Conservation (phyloP, 1,140 invertebrate species). For the Aphelenchoides avenae region DNA sequence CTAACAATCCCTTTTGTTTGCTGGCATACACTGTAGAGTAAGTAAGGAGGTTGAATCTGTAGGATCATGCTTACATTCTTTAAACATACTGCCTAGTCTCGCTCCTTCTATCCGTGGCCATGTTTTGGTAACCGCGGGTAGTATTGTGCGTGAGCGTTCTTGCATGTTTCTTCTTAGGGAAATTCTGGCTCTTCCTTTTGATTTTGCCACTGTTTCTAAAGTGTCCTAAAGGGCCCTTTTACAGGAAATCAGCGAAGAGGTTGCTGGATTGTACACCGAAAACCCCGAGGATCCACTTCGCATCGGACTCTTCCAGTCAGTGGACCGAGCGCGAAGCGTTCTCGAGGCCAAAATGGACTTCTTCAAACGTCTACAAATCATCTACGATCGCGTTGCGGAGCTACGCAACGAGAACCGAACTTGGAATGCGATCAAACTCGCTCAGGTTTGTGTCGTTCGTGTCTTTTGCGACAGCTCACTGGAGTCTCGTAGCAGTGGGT, state of each 20-base stretch:
- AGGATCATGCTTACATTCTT: no score
- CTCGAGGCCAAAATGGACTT: conserved; percentile 35
- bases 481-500: neutral
- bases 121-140: no score
- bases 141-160: no score
- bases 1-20: no score
- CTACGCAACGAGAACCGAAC: conserved; percentile 17
- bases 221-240: no score
- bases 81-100: no score
- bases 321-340: conserved; percentile 14
- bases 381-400: conserved; percentile 23
- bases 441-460: conserved; percentile 15
- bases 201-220: no score
- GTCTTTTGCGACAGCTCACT: conserved; percentile 1
- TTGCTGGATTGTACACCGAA: conserved; percentile 1
- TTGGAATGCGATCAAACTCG: conserved; percentile 12
- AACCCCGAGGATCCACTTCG: conserved; percentile 3
- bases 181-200: no score
- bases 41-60: no score
- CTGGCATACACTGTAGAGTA: no score
- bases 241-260: conserved; percentile 21
- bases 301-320: conserved; percentile 18
- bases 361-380: conserved; percentile 28
- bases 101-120: no score
- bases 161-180: no score